Evolutionary conservation across 2,888 invertebrate genomes (phyloP).

Genomic region (Hymenopus coronatus): DNA sequence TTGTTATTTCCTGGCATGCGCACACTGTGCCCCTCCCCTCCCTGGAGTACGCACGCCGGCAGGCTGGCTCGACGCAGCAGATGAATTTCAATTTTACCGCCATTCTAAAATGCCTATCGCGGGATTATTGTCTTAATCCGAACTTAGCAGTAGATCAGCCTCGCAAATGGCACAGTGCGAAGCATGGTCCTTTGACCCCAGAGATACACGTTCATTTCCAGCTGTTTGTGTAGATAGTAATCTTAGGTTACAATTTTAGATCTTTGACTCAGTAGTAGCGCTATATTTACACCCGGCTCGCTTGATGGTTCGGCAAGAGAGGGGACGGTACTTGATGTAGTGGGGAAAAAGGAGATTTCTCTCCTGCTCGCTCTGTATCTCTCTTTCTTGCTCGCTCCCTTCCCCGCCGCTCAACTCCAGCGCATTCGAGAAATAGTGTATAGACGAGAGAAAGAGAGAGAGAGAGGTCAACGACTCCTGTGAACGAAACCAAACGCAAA

Average conservation of each 20-base stretch:
- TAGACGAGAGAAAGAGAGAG: slow-evolving; percentile 11
- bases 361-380: not conserved
- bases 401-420: slow-evolving; percentile 23
- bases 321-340: not conserved
- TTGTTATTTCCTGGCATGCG: slow-evolving; percentile 34
- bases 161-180: not conserved
- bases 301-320: not conserved
- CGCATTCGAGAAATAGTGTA: slow-evolving; percentile 28
- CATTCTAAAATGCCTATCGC: slow-evolving; percentile 19
- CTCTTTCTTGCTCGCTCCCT: not conserved
- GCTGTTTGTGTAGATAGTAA: not conserved
- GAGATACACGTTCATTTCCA: not conserved
- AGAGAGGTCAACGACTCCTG: slow-evolving; percentile 29
- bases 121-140: not conserved
- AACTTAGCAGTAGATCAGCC: not conserved
- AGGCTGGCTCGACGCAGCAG: not conserved
- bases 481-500: slow-evolving; percentile 29
- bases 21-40: slow-evolving; percentile 2
- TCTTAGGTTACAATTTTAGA: not conserved
- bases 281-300: slow-evolving; percentile 10
- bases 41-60: slow-evolving; percentile 21
- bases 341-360: not conserved
- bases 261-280: not conserved
- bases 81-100: slow-evolving; percentile 29
- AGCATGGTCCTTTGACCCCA: not conserved